A percentile compares a stretch with the other conserved stretches of the same genome.
These are phyloP conservation scores for Venustoraphidia nigricollis DNA, from an alignment of 2,888 invertebrate genomes.

Conservation along the genomic window DNA sequence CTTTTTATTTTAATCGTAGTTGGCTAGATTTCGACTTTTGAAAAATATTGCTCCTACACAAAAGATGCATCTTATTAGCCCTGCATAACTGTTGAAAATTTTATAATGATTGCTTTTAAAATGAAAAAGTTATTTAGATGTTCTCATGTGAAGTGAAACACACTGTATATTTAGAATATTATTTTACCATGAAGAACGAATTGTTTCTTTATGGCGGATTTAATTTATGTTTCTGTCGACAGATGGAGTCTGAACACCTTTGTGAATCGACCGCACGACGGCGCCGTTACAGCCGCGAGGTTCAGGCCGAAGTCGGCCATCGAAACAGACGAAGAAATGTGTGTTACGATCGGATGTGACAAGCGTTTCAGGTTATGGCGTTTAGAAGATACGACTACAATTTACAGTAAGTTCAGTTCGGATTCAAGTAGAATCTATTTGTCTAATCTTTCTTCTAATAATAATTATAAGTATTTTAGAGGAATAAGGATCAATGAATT, in stretches of 20 bases:
- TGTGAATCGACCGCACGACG: constrained; percentile 55
- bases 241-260: constrained; percentile 56
- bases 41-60: too few relatives aligned
- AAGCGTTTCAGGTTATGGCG: constrained; percentile 57
- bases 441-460: too few relatives aligned
- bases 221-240: constrained; percentile 14
- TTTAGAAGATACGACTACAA: constrained; percentile 36
- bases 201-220: too few relatives aligned
- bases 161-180: not conserved
- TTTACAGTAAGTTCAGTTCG: constrained; percentile 29
- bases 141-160: too few relatives aligned
- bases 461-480: too few relatives aligned
- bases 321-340: constrained; percentile 28
- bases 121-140: too few relatives aligned
- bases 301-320: constrained; percentile 36
- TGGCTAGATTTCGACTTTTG: too few relatives aligned
- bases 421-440: not conserved
- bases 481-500: too few relatives aligned
- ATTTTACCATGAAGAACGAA: not conserved
- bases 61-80: too few relatives aligned
- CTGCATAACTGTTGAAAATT: too few relatives aligned
- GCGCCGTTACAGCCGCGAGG: constrained; percentile 37
- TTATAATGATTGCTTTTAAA: too few relatives aligned
- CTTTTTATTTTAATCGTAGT: too few relatives aligned
- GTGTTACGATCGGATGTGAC: constrained; percentile 52